Base-by-base conservation (phyloP, 2,888 invertebrate species). In the Clivina fossor region DNA sequence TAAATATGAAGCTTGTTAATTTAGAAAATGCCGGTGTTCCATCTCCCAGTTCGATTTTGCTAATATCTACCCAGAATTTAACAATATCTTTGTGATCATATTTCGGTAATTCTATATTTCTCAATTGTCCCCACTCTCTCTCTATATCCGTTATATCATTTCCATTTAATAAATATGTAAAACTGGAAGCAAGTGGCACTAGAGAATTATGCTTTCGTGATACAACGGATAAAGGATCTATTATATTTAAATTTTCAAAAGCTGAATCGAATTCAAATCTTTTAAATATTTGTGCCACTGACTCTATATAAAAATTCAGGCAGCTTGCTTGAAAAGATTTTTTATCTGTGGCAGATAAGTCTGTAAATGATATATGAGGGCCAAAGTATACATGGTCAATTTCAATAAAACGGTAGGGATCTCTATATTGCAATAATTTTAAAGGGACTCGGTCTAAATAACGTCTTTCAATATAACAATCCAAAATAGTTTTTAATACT, bases 1-100 rank as follows among this genome's bases (percentile, higher is more conserved):
- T 41, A 13, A 41, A 41, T 2, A 41, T 15, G 15, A 41, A 41
- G n/a, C 26, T 24, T 13, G 41, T 41, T 41, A 41, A 41, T 4
- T 22, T 41, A 41, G 41, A 26, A 41, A 41, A 41, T 13, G 24
- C n/a, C n/a, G n/a, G 11, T 41, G 22, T 41, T 4, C 7, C 22
- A 24, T 41, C 26, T 4, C 41, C 41, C 5, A 15, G 22, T 24
- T 41, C 41, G 11, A 41, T 41, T 41, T 41, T 41, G 3, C 24
- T 26, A 24, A 24, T 13, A 24, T 24, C 4, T 24, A 13, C 26
- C 41, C 41, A 41, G 11, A 41, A 41, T 7, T 24, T 26, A 24
- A 13, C 24, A 11, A 22, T 41, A 24, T 41, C 41, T 22, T 41
- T 4, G 15, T 40, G 22, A n/a, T n/a, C 2, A 20, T n/a, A 40